Conservation (phyloP, 1,140 invertebrate species). For the Drosophila elegans region DNA sequence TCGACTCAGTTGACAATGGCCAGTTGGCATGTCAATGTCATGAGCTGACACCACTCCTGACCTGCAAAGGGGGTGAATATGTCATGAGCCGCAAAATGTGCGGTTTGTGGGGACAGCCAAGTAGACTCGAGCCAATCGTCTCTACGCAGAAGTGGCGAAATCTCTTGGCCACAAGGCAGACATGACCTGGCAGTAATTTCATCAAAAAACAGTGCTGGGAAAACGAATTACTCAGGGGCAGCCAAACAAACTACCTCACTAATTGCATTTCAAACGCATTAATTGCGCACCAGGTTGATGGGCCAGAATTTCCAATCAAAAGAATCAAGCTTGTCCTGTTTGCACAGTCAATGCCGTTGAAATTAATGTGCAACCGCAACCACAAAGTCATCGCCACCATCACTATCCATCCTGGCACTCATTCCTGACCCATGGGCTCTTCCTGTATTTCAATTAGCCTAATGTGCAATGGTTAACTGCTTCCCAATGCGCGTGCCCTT, state of each 20-base stretch:
- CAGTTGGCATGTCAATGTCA: constrained; percentile 53
- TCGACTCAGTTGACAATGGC: constrained; percentile 26
- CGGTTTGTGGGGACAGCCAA: constrained; percentile 20
- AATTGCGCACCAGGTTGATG: constrained; percentile 22
- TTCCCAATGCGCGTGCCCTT: constrained; percentile 41
- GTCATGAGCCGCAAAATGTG: constrained; percentile 24
- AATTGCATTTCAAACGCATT: constrained; percentile 55
- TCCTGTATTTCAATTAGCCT: constrained; percentile 53
- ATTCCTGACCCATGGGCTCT: not conserved
- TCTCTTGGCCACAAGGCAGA: constrained; percentile 14
- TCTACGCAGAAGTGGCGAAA: constrained; percentile 9
- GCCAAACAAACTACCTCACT: constrained; percentile 1
- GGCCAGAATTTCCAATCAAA: constrained; percentile 36
- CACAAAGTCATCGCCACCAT: constrained; percentile 35
- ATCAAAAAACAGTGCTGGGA: constrained; percentile 12
- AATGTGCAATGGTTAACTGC: constrained; percentile 45
- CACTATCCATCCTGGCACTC: constrained; percentile 5
- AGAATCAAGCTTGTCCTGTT: not conserved
- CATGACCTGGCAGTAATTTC: not conserved
- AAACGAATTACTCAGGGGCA: not conserved
- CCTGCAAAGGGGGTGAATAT: not conserved
- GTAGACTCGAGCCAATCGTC: constrained; percentile 7
- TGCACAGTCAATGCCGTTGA: constrained; percentile 30
- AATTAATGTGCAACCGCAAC: constrained; percentile 47
- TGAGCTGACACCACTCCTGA: constrained; percentile 10